Base-by-base conservation (phyloP, 2,888 invertebrate species). In the Eilema depressum region DNA sequence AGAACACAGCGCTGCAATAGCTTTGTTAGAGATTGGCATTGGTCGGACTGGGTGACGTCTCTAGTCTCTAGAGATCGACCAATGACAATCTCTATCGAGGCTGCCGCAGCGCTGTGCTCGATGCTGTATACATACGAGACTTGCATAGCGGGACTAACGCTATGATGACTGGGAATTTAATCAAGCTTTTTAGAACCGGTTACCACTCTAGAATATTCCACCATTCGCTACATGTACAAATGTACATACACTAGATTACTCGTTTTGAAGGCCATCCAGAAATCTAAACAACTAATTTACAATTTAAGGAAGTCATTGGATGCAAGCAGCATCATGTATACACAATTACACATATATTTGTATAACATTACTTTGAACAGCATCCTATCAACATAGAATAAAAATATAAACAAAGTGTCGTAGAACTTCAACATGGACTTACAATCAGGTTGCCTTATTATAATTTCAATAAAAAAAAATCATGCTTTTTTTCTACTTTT, bases 291-390 rank as follows among this genome's bases (percentile, higher is more conserved):
- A 61, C 33, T 61, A 28, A 61, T 61, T 30, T 61, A 33, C 30
- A 61, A n/a, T 17, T 61, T 30, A 61, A 61, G 61, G 61, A 61
- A 61, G 61, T 61, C 28, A 61, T 61, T 33, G 61, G 33, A 61
- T 61, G 28, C 61, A 33, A 30, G 17, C 61, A n/a, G 61, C 61
- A 30, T 25, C 17, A 61, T 61, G 61, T 61, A 30, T 59, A 53
- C 47, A 41, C 23, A 56, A 23, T 56, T 56, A 56, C 57, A 26
- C 53, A 53, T 53, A n/a, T 53, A 53, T 53, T 53, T 53, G 53
- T 53, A 53, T 53, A n/a, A 53, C n/a, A 53, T 53, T 53, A 53
- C n/a, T 53, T n/a, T 53, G 53, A n/a, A 53, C n/a, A 53, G 53
- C 53, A 53, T 53, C 53, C n/a, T 53, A 53, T 53, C 53, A 53